phyloP scores from a whole-genome alignment of 1,140 invertebrate species.

The Nebria ingens region DNA sequence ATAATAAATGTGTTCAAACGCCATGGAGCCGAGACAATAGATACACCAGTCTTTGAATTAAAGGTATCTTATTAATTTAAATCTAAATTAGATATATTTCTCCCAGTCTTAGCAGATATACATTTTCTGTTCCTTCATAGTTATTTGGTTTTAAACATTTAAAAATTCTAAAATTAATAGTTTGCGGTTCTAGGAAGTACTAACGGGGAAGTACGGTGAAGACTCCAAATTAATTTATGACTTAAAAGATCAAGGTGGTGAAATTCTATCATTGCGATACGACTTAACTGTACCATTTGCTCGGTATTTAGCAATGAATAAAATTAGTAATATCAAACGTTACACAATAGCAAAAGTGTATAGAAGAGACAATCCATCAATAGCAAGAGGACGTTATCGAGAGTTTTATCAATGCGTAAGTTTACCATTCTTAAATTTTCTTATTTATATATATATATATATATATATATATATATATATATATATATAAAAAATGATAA shows the following conservation, averaged over 20 bases:
- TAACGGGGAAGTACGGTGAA: constrained; percentile 99
- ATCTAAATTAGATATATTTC: background rate
- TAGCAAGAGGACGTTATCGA: constrained; percentile 89
- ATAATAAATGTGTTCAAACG: constrained; percentile 87
- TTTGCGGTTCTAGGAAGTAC: constrained; percentile 65
- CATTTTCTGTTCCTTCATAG: too few species aligned
- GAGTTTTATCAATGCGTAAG: constrained; percentile 99
- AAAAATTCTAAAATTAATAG: background rate
- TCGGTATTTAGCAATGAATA: constrained; percentile 95
- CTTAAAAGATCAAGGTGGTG: constrained; percentile 95
- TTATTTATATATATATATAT: constrained; percentile 9
- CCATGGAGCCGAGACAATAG: constrained; percentile 97
- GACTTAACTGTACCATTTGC: constrained; percentile 95
- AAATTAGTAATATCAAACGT: constrained; percentile 87
- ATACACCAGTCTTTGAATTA: constrained; percentile 98
- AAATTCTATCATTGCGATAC: constrained; percentile 82
- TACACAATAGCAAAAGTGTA: constrained; percentile 96
- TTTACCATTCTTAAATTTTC: constrained; percentile 25
- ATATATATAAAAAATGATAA: constrained; percentile 8
- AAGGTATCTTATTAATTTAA: constrained; percentile 52
- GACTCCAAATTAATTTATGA: constrained; percentile 99
- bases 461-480: constrained; percentile 2
- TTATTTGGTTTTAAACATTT: too few species aligned
- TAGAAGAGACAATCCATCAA: constrained; percentile 93
- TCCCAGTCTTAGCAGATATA: too few species aligned